Evolutionary conservation across 1,140 invertebrate species (phyloP), one percentile per base, ranked within the genome.

Genomic region (Subanguina moxae): DNA sequence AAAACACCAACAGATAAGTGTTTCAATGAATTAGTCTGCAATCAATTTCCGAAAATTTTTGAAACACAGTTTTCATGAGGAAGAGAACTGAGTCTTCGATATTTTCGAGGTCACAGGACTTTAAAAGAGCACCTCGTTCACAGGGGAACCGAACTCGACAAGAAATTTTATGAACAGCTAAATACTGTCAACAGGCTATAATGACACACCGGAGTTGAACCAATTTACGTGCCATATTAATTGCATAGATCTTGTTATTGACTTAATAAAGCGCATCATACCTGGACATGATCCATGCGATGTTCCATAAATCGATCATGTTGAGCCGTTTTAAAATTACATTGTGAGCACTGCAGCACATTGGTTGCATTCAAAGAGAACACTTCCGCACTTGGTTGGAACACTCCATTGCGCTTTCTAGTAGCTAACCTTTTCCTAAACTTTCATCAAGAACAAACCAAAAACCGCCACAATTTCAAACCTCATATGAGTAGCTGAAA

Each of bases 261-360:
- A 46, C 15, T 56, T 15, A 21, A 23, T n/a, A 38, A 21, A 43
- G 23, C n/a, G 8, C 27, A 63, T 11, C 1, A 1, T 45, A 65
- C 63, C 63, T 66, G 57, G 25, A 66, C 52, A 61, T 66, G 65
- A 1, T 57, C 57, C n/a, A 21, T 58, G 23, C 52, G 57, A 62
- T 58, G 65, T 38, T 25, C 19, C 19, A 43, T 25, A 62, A 66
- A 58, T 1, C 25, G n/a, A 13, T 46, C 45, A 1, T 32, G 21
- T 23, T 67, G 38, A n/a, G 25, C 23, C 52, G 43, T 43, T 27
- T 28, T 67, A 17, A 67, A 67, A 21, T 68, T 68, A 15, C 63
- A 68, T 15, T 67, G 63, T 19, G 63, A 65, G 19, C 67, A 67
- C 25, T 68, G 59, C 25, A 66, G 17, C 11, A 67, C 28, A 61